Conservation (phyloP, 2,888 invertebrate genomes). For the Scaeva pyrastri region DNA sequence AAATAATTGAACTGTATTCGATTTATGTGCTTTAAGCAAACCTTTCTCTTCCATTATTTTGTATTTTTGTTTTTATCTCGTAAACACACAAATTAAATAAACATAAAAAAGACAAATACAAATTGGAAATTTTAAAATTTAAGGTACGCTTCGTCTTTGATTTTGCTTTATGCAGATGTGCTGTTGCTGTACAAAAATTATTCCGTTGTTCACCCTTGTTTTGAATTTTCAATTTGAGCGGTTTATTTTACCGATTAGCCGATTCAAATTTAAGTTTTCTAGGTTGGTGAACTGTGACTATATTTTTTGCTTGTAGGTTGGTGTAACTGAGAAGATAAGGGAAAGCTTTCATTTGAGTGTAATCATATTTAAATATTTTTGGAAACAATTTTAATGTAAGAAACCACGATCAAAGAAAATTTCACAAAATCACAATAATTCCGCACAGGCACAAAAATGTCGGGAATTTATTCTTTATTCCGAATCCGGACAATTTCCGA, state of each 20-base stretch:
- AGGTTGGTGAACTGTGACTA: neutral
- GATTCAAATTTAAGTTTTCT: neutral
- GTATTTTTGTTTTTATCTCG: neutral
- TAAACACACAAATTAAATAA: neutral
- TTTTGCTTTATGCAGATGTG: constrained; percentile 1
- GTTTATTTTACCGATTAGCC: constrained; percentile 41
- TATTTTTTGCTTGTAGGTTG: neutral
- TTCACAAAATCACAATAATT: no score
- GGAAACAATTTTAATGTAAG: no score
- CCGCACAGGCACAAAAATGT: no score
- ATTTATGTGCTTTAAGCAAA: neutral
- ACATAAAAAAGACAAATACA: neutral
- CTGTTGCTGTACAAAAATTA: constrained; percentile 15
- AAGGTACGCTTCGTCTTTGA: constrained; percentile 4
- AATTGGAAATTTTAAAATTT: neutral
- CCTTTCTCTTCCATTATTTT: constrained; percentile 47
- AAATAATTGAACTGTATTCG: neutral
- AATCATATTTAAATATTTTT: no score
- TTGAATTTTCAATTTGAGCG: constrained; percentile 48
- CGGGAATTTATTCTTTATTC: no score
- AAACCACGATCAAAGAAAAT: no score
- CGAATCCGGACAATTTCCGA: no score
- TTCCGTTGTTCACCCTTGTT: constrained; percentile 52
- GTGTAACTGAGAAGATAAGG: no score
- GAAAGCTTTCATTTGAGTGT: no score